phyloP scores from a whole-genome alignment of 2,113 vertebrate species.

The Ginglymostoma cirratum region DNA sequence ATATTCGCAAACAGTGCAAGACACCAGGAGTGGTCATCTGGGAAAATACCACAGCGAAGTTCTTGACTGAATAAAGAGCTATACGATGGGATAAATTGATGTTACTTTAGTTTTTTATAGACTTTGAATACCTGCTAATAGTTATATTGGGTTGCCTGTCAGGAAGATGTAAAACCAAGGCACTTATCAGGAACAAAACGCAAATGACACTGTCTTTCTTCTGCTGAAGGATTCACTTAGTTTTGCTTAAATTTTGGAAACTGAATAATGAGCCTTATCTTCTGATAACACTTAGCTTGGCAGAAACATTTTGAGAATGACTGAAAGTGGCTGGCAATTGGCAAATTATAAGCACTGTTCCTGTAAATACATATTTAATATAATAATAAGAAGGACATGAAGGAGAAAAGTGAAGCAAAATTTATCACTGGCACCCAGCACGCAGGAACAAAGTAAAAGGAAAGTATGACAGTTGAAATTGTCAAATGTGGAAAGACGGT shows the following conservation, averaged over 20 bases:
- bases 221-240: neutral
- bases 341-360: conserved; percentile 2
- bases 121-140: neutral
- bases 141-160: neutral
- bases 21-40: too few relatives aligned
- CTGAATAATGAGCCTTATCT: neutral
- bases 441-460: neutral
- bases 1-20: too few relatives aligned
- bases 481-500: neutral
- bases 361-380: neutral
- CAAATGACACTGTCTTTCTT: neutral
- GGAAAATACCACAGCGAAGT: too few relatives aligned
- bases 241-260: neutral
- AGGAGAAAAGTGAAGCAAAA: neutral
- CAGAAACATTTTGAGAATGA: neutral
- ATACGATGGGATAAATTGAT: neutral
- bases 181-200: neutral
- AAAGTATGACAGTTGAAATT: neutral
- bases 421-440: neutral
- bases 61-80: neutral
- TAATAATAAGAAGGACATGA: neutral
- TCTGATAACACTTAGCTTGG: neutral
- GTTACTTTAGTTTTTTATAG: neutral
- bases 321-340: neutral
- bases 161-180: neutral